Conservation (phyloP, 2,797 vertebrate genomes). For the Amblyopsis hoosieri region DNA sequence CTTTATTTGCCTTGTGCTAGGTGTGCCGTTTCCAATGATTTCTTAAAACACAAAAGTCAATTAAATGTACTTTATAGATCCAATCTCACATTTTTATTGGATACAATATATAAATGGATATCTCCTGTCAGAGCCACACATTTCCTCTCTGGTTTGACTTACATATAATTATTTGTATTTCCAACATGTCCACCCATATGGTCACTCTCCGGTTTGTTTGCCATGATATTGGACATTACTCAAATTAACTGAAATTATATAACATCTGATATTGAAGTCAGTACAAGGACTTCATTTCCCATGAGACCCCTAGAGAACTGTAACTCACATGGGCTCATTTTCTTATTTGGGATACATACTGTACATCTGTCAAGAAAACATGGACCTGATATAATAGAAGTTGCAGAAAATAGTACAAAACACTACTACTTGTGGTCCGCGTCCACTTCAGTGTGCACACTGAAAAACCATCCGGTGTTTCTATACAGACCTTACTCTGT, state of each 20-base stretch:
- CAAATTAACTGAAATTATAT: conserved; percentile 66
- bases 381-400: too few relatives aligned
- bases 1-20: conserved; percentile 33
- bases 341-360: too few relatives aligned
- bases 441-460: too few relatives aligned
- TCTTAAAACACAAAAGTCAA: conserved; percentile 65
- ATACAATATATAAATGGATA: conserved; percentile 67
- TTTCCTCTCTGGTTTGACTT: conserved; percentile 60
- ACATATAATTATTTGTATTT: conserved; percentile 69
- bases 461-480: too few relatives aligned
- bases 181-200: conserved; percentile 62
- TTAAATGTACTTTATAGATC: conserved; percentile 75
- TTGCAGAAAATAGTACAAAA: too few relatives aligned
- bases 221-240: conserved; percentile 63
- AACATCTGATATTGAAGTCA: conserved; percentile 59
- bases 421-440: too few relatives aligned
- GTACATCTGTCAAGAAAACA: too few relatives aligned
- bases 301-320: conserved; percentile 13
- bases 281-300: conserved; percentile 56
- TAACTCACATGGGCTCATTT: too few relatives aligned
- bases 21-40: conserved; percentile 38
- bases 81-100: conserved; percentile 78
- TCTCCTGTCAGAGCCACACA: conserved; percentile 52
- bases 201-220: conserved; percentile 56
- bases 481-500: too few relatives aligned